Evolutionary conservation across 2,113 vertebrate genomes (phyloP).

Genomic region (Morone saxatilis): DNA sequence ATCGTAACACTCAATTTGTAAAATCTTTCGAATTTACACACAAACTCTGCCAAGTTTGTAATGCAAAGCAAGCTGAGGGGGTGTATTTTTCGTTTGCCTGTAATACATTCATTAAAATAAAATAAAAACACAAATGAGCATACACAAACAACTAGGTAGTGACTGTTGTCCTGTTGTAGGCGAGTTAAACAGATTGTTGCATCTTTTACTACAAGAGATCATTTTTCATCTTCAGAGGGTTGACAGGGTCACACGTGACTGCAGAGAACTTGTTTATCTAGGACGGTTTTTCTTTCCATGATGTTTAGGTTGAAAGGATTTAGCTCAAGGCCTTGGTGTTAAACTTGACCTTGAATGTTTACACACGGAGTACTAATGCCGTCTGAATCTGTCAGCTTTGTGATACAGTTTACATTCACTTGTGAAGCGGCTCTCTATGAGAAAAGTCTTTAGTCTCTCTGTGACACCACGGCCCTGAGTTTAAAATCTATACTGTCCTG

Average conservation of each 20-base stretch:
- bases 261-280: slow-evolving; percentile 4
- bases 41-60: too few species aligned
- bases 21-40: background rate
- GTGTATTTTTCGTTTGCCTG: background rate
- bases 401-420: slow-evolving; percentile 71
- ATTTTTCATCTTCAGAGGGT: slow-evolving; percentile 10
- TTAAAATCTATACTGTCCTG: slow-evolving; percentile 8
- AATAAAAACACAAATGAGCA: background rate
- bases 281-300: slow-evolving; percentile 27
- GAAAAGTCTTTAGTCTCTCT: slow-evolving; percentile 46
- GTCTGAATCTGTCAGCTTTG: slow-evolving; percentile 78
- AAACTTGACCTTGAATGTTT: slow-evolving; percentile 67
- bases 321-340: slow-evolving; percentile 31
- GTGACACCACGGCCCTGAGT: slow-evolving; percentile 5
- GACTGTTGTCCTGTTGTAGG: too few species aligned
- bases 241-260: slow-evolving; percentile 15
- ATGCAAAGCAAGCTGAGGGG: too few species aligned
- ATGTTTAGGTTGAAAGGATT: slow-evolving; percentile 40
- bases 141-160: background rate
- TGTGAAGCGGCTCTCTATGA: slow-evolving; percentile 61
- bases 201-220: background rate
- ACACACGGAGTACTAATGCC: slow-evolving; percentile 36
- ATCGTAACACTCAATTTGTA: background rate
- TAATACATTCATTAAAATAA: background rate
- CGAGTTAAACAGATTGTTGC: background rate